Base-by-base conservation (phyloP, 2,797 vertebrate species). In the Lithobates pipiens region DNA sequence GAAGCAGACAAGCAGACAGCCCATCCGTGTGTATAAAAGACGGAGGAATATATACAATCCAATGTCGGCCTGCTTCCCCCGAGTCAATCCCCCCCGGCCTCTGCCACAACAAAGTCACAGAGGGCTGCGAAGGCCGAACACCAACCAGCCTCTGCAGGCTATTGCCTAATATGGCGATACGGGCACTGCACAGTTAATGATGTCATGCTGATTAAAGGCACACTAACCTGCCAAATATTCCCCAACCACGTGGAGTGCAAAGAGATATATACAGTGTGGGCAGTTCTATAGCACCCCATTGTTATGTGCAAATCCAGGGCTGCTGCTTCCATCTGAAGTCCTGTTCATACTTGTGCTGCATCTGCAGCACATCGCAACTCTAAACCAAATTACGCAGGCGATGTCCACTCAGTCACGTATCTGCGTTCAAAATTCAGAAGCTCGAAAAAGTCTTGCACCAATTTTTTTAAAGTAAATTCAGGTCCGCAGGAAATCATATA, bases 21-120 rank as follows among this genome's bases (percentile, higher is more conserved):
- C 80, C 65, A 69, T 83, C 70, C 85, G 34, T 80, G 81, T 83
- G 76, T 84, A 80, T 79, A 83, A 79, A 75, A 86, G 85, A 86
- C 80, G 79, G n/a, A 61, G 32, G 25, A 79, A 36, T 86, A 83
- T 86, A 86, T 83, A 83, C 85, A 86, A 86, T 86, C 84, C 80
- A n/a, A 74, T 65, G 50, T 71, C 75, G 77, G 42, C 25, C 79
- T 70, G 73, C 63, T 72, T 21, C 78, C 32, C 42, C 44, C 44
- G 10, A 34, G 8, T 25, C 78, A 71, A 71, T 13, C 27, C 23
- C 69, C 18, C 21, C 61, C 9, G 11, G 46, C 46, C n/a, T 78
- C 76, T 57, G 39, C 36, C 78, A 29, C 27, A 68, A 46, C 23
- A 73, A 68, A 25, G 32, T 80, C 69, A 21, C 69, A 10, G 16